A percentile compares a stretch with the other conserved stretches of the same genome.
Conservation (phyloP, 2,113 vertebrate species). For the Leptocoma aspasia region DNA sequence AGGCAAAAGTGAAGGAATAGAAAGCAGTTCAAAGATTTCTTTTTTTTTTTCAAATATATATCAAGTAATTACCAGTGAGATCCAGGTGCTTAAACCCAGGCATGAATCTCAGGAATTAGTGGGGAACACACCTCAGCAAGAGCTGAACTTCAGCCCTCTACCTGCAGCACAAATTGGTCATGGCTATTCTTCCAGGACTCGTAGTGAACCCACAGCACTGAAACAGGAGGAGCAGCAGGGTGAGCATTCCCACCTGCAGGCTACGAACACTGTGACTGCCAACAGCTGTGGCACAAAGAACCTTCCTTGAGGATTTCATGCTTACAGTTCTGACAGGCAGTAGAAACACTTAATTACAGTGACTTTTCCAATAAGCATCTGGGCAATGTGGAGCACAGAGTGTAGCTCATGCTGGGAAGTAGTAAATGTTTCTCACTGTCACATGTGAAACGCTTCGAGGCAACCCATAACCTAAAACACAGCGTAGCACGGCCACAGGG, state of each 20-base stretch:
- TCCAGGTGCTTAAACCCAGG: background rate
- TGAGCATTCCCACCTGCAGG: background rate
- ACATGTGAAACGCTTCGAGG: background rate
- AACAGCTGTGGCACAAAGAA: background rate
- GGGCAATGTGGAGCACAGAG: background rate
- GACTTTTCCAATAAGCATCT: background rate
- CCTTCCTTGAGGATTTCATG: background rate
- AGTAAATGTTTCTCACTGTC: background rate
- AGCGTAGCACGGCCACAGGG: rapidly evolving
- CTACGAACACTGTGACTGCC: background rate
- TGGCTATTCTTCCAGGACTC: background rate
- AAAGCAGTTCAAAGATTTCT: background rate
- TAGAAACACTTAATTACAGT: background rate
- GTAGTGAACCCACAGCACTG: background rate
- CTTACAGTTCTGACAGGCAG: background rate
- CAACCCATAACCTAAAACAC: background rate
- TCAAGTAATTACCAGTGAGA: background rate
- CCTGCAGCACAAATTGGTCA: background rate
- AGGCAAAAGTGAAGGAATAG: background rate
- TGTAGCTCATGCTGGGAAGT: background rate
- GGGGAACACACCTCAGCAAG: rapidly evolving
- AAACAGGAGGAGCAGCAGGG: rapidly evolving
- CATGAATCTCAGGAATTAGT: background rate
- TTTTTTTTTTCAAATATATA: background rate
- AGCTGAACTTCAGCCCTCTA: background rate